Conservation (phyloP, 92 coral and sea anemone genomes). For the Epizoanthus ramosus region DNA sequence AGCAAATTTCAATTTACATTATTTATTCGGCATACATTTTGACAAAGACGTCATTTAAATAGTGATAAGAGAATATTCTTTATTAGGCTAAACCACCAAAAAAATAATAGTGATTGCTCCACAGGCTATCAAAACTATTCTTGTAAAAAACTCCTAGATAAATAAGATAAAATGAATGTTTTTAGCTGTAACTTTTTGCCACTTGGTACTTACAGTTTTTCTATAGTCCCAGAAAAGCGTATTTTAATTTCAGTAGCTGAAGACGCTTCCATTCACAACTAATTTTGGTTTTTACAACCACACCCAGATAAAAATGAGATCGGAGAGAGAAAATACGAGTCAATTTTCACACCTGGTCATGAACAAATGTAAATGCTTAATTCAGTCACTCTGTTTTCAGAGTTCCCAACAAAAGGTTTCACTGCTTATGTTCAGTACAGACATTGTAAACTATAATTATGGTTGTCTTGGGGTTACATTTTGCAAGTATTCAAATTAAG, state of each 20-base stretch:
- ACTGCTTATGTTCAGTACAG: no score
- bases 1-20: no score
- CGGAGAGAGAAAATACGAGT: neutral
- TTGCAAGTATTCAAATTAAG: no score
- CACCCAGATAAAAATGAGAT: neutral
- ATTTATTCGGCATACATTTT: neutral
- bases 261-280: no score
- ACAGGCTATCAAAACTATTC: neutral
- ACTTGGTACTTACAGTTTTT: neutral
- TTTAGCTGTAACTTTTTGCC: neutral
- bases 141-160: neutral
- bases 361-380: neutral
- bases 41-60: neutral
- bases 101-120: neutral
- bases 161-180: neutral
- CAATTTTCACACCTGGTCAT: neutral
- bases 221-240: neutral
- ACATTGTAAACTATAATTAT: no score
- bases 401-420: no score
- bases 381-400: neutral
- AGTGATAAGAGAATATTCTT: neutral
- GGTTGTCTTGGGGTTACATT: no score
- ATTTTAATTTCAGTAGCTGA: no score
- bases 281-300: neutral
- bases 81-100: neutral